These are phyloP conservation scores for Raja brachyura DNA, from an alignment of 2,113 vertebrate species.

Conservation along the genomic window DNA sequence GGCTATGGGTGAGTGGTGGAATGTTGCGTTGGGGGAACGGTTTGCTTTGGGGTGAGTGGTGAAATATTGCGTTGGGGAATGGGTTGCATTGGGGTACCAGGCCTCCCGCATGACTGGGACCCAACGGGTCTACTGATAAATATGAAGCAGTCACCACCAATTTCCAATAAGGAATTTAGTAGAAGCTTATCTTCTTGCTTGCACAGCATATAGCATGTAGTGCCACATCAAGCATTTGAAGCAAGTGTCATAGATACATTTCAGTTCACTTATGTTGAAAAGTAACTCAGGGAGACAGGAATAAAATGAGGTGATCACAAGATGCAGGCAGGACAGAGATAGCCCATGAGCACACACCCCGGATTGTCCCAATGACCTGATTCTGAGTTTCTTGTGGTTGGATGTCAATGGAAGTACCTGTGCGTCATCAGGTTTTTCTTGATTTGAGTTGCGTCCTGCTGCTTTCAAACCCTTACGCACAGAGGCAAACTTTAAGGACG, in stretches of 20 bases:
- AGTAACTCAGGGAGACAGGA: not conserved
- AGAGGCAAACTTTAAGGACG: not conserved
- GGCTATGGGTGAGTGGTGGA: too few relatives aligned
- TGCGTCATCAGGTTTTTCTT: not conserved
- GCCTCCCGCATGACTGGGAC: too few relatives aligned
- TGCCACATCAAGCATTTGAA: not conserved
- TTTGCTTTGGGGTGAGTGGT: too few relatives aligned
- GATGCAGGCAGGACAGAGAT: not conserved
- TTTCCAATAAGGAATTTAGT: too few relatives aligned
- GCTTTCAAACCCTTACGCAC: not conserved
- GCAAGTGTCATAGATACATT: not conserved
- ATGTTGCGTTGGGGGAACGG: too few relatives aligned
- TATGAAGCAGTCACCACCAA: too few relatives aligned
- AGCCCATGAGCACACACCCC: not conserved
- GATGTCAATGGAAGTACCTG: not conserved
- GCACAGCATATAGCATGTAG: too few relatives aligned
- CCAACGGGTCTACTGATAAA: too few relatives aligned
- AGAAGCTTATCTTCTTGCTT: too few relatives aligned
- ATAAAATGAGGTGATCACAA: not conserved
- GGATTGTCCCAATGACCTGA: not conserved
- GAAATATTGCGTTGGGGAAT: too few relatives aligned
- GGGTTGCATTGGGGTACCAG: too few relatives aligned
- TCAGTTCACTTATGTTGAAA: not conserved
- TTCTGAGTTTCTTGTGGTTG: not conserved
- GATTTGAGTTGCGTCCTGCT: not conserved